phyloP scores from a whole-genome alignment of 2,113 vertebrate genomes.

The Scatophagus argus region DNA sequence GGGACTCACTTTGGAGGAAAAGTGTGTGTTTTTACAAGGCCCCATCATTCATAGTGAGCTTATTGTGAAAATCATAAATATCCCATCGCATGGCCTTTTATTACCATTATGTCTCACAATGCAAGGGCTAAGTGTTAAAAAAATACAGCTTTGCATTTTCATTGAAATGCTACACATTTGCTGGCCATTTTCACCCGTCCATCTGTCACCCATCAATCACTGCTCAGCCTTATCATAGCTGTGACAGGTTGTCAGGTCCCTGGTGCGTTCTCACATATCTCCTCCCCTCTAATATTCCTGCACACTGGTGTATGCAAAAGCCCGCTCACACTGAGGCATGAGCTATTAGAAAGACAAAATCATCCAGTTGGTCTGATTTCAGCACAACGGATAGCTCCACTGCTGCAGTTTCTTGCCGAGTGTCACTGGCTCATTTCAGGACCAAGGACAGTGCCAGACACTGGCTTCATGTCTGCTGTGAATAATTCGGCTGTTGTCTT shows the following conservation, averaged over 20 bases:
- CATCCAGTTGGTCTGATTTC: constrained; percentile 21
- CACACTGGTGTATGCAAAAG: constrained; percentile 50
- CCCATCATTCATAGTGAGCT: neutral
- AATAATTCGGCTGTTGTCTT: constrained; percentile 1
- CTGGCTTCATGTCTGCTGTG: neutral
- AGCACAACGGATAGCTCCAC: constrained; percentile 60
- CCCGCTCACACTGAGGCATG: neutral
- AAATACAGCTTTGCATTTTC: neutral
- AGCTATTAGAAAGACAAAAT: constrained; percentile 34
- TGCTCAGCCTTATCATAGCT: constrained; percentile 57
- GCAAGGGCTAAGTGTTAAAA: constrained; percentile 3
- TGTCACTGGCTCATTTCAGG: constrained; percentile 45
- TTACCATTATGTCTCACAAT: neutral
- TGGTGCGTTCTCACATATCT: constrained; percentile 58
- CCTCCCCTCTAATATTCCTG: constrained; percentile 37
- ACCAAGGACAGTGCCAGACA: constrained; percentile 64
- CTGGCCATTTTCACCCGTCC: constrained; percentile 45
- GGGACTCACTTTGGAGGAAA: neutral
- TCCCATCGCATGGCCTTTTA: neutral
- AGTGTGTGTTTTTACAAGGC: neutral
- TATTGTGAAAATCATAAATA: neutral
- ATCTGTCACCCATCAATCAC: constrained; percentile 77
- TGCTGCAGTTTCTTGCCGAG: constrained; percentile 33
- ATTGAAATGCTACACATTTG: constrained; percentile 47
- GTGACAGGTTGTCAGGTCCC: constrained; percentile 64